Percentiles rank a stretch among this genome's conserved stretches.
These are phyloP conservation scores for Seira ritae DNA, from an alignment of 2,888 invertebrate species.

Conservation along the genomic window DNA sequence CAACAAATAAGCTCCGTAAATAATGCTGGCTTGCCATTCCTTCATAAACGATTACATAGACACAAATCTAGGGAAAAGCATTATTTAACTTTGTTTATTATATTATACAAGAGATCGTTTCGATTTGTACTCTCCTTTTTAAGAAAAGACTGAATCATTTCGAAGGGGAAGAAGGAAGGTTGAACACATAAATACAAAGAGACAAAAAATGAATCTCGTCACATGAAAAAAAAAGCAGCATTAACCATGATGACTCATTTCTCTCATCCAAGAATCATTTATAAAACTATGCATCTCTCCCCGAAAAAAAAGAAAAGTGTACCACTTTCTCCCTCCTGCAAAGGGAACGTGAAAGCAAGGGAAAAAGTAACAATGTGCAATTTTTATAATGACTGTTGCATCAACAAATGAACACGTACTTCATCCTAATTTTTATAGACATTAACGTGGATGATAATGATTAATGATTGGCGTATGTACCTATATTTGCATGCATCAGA, in stretches of 20 bases:
- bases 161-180: slow-evolving; percentile 26
- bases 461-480: too few relatives aligned
- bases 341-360: slow-evolving; percentile 28
- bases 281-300: too few relatives aligned
- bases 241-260: background rate
- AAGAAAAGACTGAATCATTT: slow-evolving; percentile 61
- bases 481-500: too few relatives aligned
- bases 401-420: slow-evolving; percentile 16
- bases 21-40: slow-evolving; percentile 29
- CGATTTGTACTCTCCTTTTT: slow-evolving; percentile 57
- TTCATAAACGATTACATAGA: slow-evolving; percentile 1
- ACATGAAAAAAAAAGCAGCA: slow-evolving; percentile 30
- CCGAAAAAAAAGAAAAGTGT: too few relatives aligned
- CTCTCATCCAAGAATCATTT: too few relatives aligned
- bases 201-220: slow-evolving; percentile 18
- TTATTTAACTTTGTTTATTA: too few relatives aligned
- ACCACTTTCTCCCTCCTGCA: too few relatives aligned
- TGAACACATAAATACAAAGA: background rate
- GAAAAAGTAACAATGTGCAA: slow-evolving; percentile 51
- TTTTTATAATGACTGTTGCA: slow-evolving; percentile 60
- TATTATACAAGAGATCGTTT: slow-evolving; percentile 23
- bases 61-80: too few relatives aligned
- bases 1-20: too few relatives aligned
- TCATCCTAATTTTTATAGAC: too few relatives aligned
- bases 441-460: too few relatives aligned